Base-by-base conservation (phyloP, 2,888 invertebrate species). In the Chorisops tibialis region DNA sequence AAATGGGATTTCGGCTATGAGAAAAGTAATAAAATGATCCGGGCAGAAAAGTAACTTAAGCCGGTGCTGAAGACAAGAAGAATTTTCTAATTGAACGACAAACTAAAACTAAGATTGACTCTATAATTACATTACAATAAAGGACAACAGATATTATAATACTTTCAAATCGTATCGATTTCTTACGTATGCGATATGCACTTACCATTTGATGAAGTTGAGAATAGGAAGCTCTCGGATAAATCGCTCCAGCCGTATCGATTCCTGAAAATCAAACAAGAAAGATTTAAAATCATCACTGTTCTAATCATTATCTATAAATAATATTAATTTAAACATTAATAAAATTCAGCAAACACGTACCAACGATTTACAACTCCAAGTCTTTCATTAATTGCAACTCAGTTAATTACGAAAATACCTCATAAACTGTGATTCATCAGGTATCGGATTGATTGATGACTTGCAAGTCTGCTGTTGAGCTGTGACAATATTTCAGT, bases 171-270 rank as follows among this genome's bases (percentile, higher is more conserved):
- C n/a, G n/a, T n/a, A n/a, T n/a, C n/a, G n/a, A n/a, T n/a, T n/a
- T n/a, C n/a, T n/a, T n/a, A n/a, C n/a, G n/a, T n/a, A n/a, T n/a
- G n/a, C n/a, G n/a, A n/a, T n/a, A n/a, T n/a, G n/a, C 11, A 79
- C 81, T 77, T 71, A 85, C 85, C 85, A 77, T 82, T 81, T 67
- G 83, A 83, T 68, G 84, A 82, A 66, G 86, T 85, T 69, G 82
- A 81, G 74, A 86, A 86, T 64, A 81, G 79, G 73, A 86, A 85
- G 58, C 82, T 81, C 59, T 83, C 83, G 21, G 85, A 84, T 69
- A 82, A 78, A 59, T 83, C 82, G 74, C 85, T 84, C 86, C 85
- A 86, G 64, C 86, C 86, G 72, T 83, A 86, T 67, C 84, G 82
- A 75, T 87, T 87, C 72, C 78, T 78, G 71, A 1, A 70, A 71